These are phyloP conservation scores for Spisula solida DNA, from an alignment of 2,888 invertebrate species.

Conservation along the genomic window DNA sequence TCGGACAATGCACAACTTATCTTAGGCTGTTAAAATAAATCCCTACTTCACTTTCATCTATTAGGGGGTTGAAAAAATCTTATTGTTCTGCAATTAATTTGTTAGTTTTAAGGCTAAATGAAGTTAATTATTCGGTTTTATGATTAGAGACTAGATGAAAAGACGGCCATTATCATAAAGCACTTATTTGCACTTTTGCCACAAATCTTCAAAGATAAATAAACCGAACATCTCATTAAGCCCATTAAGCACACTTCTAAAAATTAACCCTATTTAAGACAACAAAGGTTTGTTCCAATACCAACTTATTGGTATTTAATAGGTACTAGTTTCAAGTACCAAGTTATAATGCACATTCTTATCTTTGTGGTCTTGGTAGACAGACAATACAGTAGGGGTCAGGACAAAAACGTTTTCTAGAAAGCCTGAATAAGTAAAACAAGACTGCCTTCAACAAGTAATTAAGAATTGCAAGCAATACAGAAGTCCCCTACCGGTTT, in stretches of 20 bases:
- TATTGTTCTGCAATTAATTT: neutral
- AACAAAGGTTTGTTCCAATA: neutral
- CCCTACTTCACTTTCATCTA: conserved; percentile 19
- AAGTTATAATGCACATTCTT: no score
- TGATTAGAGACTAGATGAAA: neutral
- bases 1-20: neutral
- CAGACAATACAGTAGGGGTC: no score
- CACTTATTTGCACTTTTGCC: neutral
- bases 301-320: no score
- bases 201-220: neutral
- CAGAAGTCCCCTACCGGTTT: no score
- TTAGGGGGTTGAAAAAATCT: conserved; percentile 17
- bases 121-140: conserved; percentile 19
- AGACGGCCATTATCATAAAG: neutral
- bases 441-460: no score
- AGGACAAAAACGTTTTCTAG: no score
- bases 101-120: neutral
- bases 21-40: conserved; percentile 1
- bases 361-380: no score
- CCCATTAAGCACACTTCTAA: neutral
- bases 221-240: neutral
- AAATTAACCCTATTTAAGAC: neutral
- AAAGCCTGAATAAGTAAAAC: no score
- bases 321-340: no score
- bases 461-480: no score